Conservation (phyloP, 2,113 vertebrate species). For the Eptesicus fuscus region DNA sequence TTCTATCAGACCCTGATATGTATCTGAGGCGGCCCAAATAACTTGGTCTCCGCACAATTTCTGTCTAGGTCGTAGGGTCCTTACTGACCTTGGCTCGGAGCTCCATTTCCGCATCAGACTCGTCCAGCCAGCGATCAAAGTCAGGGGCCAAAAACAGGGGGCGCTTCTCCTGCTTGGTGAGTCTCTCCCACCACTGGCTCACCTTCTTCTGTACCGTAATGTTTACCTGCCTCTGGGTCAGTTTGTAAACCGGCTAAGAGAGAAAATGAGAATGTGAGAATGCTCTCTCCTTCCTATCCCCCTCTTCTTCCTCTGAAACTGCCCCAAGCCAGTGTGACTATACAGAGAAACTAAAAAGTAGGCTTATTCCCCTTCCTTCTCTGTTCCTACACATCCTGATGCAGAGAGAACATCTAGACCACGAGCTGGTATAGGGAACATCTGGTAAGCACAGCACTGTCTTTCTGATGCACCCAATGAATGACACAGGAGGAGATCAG, state of each 20-base stretch:
- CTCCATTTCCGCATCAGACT: slow-evolving; percentile 97
- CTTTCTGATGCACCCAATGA: background rate
- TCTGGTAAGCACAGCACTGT: background rate
- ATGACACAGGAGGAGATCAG: background rate
- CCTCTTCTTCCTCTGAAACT: background rate
- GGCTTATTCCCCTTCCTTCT: background rate
- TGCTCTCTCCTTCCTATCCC: background rate
- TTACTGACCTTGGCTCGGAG: slow-evolving; percentile 89
- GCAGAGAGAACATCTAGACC: background rate
- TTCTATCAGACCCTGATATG: background rate
- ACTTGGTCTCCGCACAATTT: background rate
- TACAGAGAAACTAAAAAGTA: background rate
- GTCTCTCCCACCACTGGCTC: slow-evolving; percentile 93
- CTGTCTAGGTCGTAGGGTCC: background rate
- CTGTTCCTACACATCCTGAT: background rate
- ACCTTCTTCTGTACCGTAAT: slow-evolving; percentile 90
- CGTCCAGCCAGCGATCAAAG: slow-evolving; percentile 97
- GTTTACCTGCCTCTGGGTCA: slow-evolving; percentile 94
- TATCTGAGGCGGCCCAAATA: background rate
- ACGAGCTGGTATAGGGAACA: background rate
- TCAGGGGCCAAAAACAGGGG: slow-evolving; percentile 92
- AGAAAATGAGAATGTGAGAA: slow-evolving; percentile 22
- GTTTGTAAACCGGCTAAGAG: slow-evolving; percentile 84
- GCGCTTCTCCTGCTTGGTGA: slow-evolving; percentile 90
- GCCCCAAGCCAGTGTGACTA: background rate